Percentiles rank a stretch among this genome's conserved stretches.
phyloP scores from a whole-genome alignment of 2,888 invertebrate species.

The Neoascia interrupta region DNA sequence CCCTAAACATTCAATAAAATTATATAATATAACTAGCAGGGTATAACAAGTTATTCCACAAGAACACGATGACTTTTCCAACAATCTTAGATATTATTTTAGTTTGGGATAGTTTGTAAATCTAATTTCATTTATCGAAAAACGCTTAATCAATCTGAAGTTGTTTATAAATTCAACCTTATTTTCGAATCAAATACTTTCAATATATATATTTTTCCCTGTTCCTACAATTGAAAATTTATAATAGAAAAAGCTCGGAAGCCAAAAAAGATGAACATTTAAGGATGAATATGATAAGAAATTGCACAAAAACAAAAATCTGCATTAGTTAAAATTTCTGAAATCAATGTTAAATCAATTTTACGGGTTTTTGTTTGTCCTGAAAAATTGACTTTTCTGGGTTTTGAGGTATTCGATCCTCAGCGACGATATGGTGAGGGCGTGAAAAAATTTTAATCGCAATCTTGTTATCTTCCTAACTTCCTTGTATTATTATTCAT shows the following conservation, averaged over 20 bases:
- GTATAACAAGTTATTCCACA: constrained; percentile 10
- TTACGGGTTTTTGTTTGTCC: neutral
- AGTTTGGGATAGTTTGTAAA: neutral
- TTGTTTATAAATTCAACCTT: constrained; percentile 3
- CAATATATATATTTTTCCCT: too few relatives aligned
- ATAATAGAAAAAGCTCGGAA: constrained; percentile 8
- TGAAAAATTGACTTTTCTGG: neutral
- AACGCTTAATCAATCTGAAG: too few relatives aligned
- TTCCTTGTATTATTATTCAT: too few relatives aligned
- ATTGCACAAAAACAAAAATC: neutral
- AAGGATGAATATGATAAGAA: neutral
- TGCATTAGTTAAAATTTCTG: neutral
- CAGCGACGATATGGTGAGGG: too few relatives aligned
- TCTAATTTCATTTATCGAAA: too few relatives aligned
- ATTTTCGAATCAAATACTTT: constrained; percentile 4
- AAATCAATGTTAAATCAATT: neutral
- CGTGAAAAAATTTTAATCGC: too few relatives aligned
- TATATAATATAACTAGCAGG: too few relatives aligned
- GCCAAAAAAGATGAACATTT: neutral
- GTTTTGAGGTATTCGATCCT: neutral
- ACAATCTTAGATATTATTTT: constrained; percentile 12
- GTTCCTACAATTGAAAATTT: too few relatives aligned
- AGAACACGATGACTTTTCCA: constrained; percentile 2
- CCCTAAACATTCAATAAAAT: too few relatives aligned
- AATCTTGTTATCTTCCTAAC: too few relatives aligned